A percentile compares a stretch with the other conserved stretches of the same genome.
phyloP scores from a whole-genome alignment of 2,113 vertebrate genomes.

The Gnathonemus longibarbis region DNA sequence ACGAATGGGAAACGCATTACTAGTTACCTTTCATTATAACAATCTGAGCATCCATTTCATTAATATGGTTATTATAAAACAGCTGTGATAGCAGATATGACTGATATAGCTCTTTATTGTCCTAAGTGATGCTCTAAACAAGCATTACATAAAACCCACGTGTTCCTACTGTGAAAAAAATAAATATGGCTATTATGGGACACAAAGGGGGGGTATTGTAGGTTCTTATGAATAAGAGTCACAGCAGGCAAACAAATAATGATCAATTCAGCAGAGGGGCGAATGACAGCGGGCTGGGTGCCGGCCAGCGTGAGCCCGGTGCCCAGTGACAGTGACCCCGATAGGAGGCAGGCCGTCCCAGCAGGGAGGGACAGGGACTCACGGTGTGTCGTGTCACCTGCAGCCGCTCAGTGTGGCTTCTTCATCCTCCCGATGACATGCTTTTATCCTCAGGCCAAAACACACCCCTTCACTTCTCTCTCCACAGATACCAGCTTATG shows the following conservation, averaged over 20 bases:
- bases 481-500: not conserved
- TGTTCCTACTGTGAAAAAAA: not conserved
- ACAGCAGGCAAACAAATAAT: slow-evolving; percentile 2
- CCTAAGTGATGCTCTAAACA: not conserved
- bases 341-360: not conserved
- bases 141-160: not conserved
- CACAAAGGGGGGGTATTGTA: not conserved
- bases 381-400: not conserved
- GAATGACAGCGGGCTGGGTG: not conserved
- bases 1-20: not conserved
- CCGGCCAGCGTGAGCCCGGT: not conserved
- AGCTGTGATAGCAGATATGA: not conserved
- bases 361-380: not conserved
- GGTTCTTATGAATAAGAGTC: not conserved
- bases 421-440: not conserved
- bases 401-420: not conserved
- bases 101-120: not conserved
- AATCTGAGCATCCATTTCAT: not conserved
- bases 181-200: not conserved
- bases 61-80: not conserved
- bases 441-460: not conserved
- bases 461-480: not conserved
- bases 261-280: not conserved
- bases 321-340: slow-evolving; percentile 25
- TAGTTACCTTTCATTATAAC: not conserved